phyloP scores from a whole-genome alignment of 2,113 vertebrate genomes.

The Psilopsiagon aurifrons region DNA sequence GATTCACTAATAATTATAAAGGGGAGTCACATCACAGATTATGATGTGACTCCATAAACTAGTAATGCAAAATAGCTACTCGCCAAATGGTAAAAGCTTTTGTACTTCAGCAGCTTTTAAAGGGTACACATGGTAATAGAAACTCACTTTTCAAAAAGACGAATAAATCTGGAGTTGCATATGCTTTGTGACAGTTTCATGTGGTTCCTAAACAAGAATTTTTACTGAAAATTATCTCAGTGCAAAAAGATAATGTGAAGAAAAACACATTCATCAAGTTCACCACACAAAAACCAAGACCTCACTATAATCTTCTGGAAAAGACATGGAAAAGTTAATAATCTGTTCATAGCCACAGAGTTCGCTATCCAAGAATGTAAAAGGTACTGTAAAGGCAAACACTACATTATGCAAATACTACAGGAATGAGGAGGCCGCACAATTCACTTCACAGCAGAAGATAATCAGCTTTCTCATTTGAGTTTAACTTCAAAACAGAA shows the following conservation, averaged over 20 bases:
- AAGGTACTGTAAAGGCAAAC: slow-evolving; percentile 7
- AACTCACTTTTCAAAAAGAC: slow-evolving; percentile 65
- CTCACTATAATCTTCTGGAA: slow-evolving; percentile 34
- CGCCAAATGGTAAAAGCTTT: slow-evolving; percentile 68
- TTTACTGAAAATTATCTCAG: slow-evolving; percentile 70
- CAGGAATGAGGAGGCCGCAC: background rate
- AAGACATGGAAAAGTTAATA: slow-evolving; percentile 46
- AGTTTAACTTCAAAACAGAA: background rate
- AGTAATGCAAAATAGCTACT: slow-evolving; percentile 58
- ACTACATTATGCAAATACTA: background rate
- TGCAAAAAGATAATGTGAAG: slow-evolving; percentile 28
- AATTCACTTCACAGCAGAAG: background rate
- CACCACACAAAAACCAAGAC: background rate
- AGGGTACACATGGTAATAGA: slow-evolving; percentile 61
- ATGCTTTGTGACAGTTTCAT: slow-evolving; percentile 67
- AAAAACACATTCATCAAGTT: slow-evolving; percentile 59
- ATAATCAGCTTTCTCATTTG: background rate
- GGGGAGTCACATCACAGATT: slow-evolving; percentile 53
- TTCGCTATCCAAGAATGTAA: background rate
- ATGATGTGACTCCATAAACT: slow-evolving; percentile 59
- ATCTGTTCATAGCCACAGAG: background rate
- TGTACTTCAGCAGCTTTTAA: slow-evolving; percentile 63
- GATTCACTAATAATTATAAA: slow-evolving; percentile 73
- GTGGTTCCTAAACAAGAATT: slow-evolving; percentile 65
- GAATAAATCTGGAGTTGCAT: slow-evolving; percentile 68